Conservation (phyloP, 1,140 invertebrate species). For the Spodoptera frugiperda region DNA sequence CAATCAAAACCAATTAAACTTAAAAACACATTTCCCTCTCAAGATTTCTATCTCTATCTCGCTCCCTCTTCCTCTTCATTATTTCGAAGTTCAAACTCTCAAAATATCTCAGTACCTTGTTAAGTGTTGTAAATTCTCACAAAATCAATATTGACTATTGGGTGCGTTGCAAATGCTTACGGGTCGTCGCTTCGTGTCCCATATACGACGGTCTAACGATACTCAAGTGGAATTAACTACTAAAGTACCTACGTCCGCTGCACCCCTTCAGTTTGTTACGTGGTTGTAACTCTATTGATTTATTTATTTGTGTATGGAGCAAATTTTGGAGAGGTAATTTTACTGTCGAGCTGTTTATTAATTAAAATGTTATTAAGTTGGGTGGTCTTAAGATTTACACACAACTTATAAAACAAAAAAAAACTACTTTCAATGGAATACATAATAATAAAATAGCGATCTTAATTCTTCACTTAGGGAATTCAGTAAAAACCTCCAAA, state of each 20-base stretch:
- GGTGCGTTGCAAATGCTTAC: conserved; percentile 55
- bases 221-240: not conserved
- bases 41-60: not conserved
- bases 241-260: conserved; percentile 16
- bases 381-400: too few species aligned
- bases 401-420: too few species aligned
- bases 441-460: too few species aligned
- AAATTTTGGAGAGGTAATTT: too few species aligned
- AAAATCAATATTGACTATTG: conserved; percentile 69
- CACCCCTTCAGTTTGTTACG: not conserved
- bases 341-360: too few species aligned
- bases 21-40: not conserved
- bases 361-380: too few species aligned
- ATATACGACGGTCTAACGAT: conserved; percentile 51
- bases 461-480: too few species aligned
- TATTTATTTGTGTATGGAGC: too few species aligned
- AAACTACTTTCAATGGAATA: too few species aligned
- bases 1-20: not conserved
- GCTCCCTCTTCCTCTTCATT: too few species aligned
- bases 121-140: conserved; percentile 36
- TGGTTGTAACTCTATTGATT: not conserved
- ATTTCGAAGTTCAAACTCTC: too few species aligned
- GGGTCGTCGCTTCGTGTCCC: conserved; percentile 62
- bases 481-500: too few species aligned
- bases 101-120: not conserved